Evolutionary conservation across 2,797 vertebrate species (phyloP).

Genomic region (Gastrophryne carolinensis): DNA sequence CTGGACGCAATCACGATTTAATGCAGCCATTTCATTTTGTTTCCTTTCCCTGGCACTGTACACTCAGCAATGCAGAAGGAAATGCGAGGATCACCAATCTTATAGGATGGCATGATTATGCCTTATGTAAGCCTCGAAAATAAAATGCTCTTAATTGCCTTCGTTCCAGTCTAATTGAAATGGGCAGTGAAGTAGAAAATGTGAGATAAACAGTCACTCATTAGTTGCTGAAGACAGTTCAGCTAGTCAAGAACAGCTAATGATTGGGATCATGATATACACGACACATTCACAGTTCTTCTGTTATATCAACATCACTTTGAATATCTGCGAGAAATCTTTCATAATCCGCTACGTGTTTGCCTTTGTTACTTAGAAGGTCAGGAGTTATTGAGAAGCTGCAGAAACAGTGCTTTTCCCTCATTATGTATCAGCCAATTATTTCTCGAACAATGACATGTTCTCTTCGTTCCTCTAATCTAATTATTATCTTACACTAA

Average conservation of each 20-base stretch:
- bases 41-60: constrained; percentile 7
- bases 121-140: constrained; percentile 1
- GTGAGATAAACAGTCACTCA: constrained; percentile 41
- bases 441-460: constrained; percentile 21
- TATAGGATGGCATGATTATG: background rate
- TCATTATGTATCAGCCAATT: constrained; percentile 32
- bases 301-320: constrained; percentile 20
- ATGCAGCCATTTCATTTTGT: constrained; percentile 9
- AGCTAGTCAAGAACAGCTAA: constrained; percentile 29
- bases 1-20: background rate
- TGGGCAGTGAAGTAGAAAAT: constrained; percentile 42
- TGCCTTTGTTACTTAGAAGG: background rate
- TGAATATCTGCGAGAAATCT: background rate
- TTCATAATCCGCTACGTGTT: constrained; percentile 6
- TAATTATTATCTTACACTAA: constrained; percentile 11
- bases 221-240: constrained; percentile 31
- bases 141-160: constrained; percentile 35
- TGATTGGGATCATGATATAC: constrained; percentile 18
- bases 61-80: background rate
- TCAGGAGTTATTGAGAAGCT: constrained; percentile 15
- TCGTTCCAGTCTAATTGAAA: constrained; percentile 32
- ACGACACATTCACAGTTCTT: background rate
- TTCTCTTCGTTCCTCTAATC: constrained; percentile 17
- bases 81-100: background rate
- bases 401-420: background rate